Conservation (phyloP, 2,888 invertebrate species). For the Pachliopta kotzebuea region DNA sequence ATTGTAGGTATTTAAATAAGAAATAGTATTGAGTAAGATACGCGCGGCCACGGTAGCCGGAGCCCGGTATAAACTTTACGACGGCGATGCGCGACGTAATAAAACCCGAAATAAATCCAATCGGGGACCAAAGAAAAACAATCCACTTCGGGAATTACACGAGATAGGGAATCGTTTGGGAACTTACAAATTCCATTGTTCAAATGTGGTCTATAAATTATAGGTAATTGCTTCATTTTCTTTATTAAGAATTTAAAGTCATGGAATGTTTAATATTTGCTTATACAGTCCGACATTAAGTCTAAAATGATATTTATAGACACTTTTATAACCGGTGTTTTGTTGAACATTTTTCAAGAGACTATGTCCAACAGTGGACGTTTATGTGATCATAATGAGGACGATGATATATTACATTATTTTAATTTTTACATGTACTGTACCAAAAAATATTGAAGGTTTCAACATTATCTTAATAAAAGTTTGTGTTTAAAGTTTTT, state of each 20-base stretch:
- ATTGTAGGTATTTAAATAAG: slow-evolving; percentile 23
- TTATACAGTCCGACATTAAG: slow-evolving; percentile 4
- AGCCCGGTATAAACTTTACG: slow-evolving; percentile 70
- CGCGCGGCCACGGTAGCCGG: slow-evolving; percentile 57
- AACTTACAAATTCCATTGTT: slow-evolving; percentile 27
- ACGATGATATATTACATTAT: no score
- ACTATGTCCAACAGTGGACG: no score
- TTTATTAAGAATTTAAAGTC: slow-evolving; percentile 16
- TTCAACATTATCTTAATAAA: no score
- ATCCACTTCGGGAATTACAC: slow-evolving; percentile 67
- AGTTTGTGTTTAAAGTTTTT: no score
- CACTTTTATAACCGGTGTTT: no score
- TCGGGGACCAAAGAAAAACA: slow-evolving; percentile 73
- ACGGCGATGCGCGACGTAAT: slow-evolving; percentile 72
- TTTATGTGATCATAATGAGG: no score
- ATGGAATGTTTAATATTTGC: slow-evolving; percentile 9
- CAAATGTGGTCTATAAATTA: slow-evolving; percentile 29
- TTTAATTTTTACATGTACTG: no score
- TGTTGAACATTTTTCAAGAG: no score
- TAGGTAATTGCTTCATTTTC: slow-evolving; percentile 13
- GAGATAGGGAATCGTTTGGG: slow-evolving; percentile 34
- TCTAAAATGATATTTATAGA: not conserved
- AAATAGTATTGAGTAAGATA: slow-evolving; percentile 29
- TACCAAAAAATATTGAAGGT: no score
- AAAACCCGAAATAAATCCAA: slow-evolving; percentile 77